Conservation (phyloP, 2,888 invertebrate species). For the Pardosa pseudoannulata region DNA sequence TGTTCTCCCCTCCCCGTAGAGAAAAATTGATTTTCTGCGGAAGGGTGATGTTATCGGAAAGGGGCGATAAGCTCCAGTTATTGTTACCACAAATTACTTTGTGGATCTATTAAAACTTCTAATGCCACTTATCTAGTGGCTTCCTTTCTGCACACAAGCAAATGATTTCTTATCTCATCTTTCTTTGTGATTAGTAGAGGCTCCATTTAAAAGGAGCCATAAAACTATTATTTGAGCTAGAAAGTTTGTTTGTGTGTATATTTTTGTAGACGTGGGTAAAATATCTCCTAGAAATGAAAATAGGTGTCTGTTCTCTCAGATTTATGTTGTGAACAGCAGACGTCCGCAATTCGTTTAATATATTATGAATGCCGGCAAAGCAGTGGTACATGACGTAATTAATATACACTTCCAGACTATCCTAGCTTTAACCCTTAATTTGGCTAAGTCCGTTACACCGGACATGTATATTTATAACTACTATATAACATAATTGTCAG, state of each 20-base stretch:
- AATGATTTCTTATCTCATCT: constrained; percentile 25
- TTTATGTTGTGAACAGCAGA: too few relatives aligned
- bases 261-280: too few relatives aligned
- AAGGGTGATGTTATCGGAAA: constrained; percentile 44
- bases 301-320: too few relatives aligned
- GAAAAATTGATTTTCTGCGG: constrained; percentile 44
- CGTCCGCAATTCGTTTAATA: too few relatives aligned
- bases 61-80: constrained; percentile 1
- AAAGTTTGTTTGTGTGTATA: neutral
- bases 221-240: neutral
- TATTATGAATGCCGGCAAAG: too few relatives aligned
- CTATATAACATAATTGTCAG: too few relatives aligned
- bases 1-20: neutral
- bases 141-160: constrained; percentile 18
- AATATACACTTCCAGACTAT: too few relatives aligned
- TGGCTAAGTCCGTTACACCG: too few relatives aligned
- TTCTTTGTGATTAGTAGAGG: neutral
- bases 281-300: too few relatives aligned
- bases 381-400: too few relatives aligned
- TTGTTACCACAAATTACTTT: constrained; percentile 47
- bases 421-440: too few relatives aligned
- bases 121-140: constrained; percentile 14
- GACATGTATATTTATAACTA: too few relatives aligned
- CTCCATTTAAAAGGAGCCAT: neutral
- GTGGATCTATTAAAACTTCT: constrained; percentile 27